Evolutionary conservation across 2,113 vertebrate genomes (phyloP), one percentile per base, ranked within the genome.

Genomic region (Numida meleagris): DNA sequence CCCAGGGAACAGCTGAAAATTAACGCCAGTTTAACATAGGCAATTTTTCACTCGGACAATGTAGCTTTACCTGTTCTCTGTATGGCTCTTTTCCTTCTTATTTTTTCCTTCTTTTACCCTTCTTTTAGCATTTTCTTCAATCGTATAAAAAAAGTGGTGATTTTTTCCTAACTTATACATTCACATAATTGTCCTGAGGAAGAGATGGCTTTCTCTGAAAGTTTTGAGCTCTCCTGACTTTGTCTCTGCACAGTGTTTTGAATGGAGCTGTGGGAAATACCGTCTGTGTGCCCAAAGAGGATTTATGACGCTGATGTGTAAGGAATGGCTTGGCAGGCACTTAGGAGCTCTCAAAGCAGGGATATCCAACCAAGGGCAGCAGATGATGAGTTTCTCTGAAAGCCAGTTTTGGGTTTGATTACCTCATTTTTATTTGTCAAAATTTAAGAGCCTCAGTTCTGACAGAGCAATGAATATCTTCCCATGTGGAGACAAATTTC

Each of bases 1-100:
- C 43, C 57, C 27, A 77, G 71, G 80, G 38, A 93, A 65, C 65
- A 29, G 42, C 45, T 88, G 86, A 89, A 95, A 94, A 95, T 86
- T 58, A 95, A n/a, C 17, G 71, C 17, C 0, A 27, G 1, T 86
- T 93, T 86, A 84, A 70, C 20, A 38, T 12, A 50, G 18, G 6
- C 36, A 43, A 33, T 74, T 84, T 93, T 85, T 90, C 2, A 4
- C 3, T 1, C 25, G 45, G 68, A 74, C 67, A 43, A 58, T 17
- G 21, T 53, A 75, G 24, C 50, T 90, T 87, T 88, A 24, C 19
- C 12, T 91, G 80, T 78, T 36, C 50, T 51, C n/a, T 58, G 0
- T 13, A 10, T 27, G 8, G 24, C 3, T 65, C 7, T 21, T 29
- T 51, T 43, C 7, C 25, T 34, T 14, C 4, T 65, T 4, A 29